Percentiles rank a stretch among this genome's conserved stretches.
Conservation (phyloP, 2,888 invertebrate species). For the Drosophila multiciliata region DNA sequence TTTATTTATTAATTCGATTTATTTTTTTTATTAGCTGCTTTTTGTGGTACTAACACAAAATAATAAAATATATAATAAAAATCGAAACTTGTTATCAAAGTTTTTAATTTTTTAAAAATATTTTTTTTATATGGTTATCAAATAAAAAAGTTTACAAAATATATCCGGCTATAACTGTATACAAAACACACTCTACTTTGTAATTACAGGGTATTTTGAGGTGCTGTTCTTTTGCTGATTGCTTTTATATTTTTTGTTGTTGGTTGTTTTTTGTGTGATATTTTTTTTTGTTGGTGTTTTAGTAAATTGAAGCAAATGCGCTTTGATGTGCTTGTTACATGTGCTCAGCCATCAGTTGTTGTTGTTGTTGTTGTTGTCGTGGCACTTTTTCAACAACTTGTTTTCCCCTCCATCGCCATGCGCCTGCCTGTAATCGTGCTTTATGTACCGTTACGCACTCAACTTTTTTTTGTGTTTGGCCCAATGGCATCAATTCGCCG, state of each 20-base stretch:
- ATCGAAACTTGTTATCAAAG: not conserved
- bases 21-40: too few relatives aligned
- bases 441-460: slow-evolving; percentile 83
- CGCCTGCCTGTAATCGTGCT: slow-evolving; percentile 80
- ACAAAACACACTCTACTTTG: not conserved
- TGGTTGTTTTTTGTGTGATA: slow-evolving; percentile 17
- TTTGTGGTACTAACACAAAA: not conserved
- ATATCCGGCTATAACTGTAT: not conserved
- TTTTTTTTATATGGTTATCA: not conserved
- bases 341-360: slow-evolving; percentile 38
- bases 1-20: too few relatives aligned
- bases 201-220: slow-evolving; percentile 15
- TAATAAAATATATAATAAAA: not conserved
- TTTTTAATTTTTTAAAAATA: not conserved
- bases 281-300: slow-evolving; percentile 67
- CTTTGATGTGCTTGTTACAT: slow-evolving; percentile 82
- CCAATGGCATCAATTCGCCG: slow-evolving; percentile 63
- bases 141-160: not conserved
- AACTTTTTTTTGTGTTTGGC: slow-evolving; percentile 60
- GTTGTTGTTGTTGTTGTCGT: slow-evolving; percentile 5
- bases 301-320: slow-evolving; percentile 84
- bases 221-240: not conserved
- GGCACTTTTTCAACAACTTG: not conserved
- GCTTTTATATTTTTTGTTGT: slow-evolving; percentile 29
- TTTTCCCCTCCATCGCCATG: slow-evolving; percentile 13